Evolutionary conservation across 2,797 vertebrate genomes (phyloP), one percentile per base, ranked within the genome.

Genomic region (Echeneis naucrates): DNA sequence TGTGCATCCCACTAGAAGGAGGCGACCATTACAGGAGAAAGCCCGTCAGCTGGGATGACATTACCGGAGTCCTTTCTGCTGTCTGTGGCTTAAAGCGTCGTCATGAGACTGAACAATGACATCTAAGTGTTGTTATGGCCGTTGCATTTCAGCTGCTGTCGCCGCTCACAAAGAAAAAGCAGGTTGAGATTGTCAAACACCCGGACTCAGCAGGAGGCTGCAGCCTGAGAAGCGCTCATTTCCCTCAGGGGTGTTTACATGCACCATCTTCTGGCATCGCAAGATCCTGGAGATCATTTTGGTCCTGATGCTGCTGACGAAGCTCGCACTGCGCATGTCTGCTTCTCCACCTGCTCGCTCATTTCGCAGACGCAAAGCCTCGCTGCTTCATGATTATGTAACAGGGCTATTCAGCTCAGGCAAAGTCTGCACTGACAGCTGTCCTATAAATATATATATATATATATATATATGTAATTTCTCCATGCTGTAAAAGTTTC

Each of bases 1-100:
- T 89, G 93, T 91, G 94, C 94, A 95, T 95, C 93, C 92, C 94
- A 93, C 92, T 90, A 85, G 81, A 74, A 87, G 78, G 54, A 80
- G 52, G 81, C 87, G 81, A 90, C 85, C 84, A 82, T 90, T 68
- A 92, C 84, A 85, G 77, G 73, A 80, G 82, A 90, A 92, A 90
- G 66, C 81, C 75, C 67, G 68, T 78, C 75, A 63, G 26, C 2
- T 24, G 44, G 51, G 72, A 32, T 54, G 78, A 78, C 83, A 83
- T 74, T 11, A 12, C 65, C 74, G 26, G 38, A 61, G 52, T 50
- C 13, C 33, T 51, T 64, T 50, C 40, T 6, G 3, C 19, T 40
- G 65, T 60, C 5, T 57, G 44, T 65, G 27, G 65, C 27, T 81
- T 38, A 42, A 59, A 51, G 47, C 81, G 78, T 80, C 81, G 77